A percentile compares a stretch with the other conserved stretches of the same genome.
Evolutionary conservation across 2,797 vertebrate species (phyloP).

Genomic region (Neosalanx taihuensis): DNA sequence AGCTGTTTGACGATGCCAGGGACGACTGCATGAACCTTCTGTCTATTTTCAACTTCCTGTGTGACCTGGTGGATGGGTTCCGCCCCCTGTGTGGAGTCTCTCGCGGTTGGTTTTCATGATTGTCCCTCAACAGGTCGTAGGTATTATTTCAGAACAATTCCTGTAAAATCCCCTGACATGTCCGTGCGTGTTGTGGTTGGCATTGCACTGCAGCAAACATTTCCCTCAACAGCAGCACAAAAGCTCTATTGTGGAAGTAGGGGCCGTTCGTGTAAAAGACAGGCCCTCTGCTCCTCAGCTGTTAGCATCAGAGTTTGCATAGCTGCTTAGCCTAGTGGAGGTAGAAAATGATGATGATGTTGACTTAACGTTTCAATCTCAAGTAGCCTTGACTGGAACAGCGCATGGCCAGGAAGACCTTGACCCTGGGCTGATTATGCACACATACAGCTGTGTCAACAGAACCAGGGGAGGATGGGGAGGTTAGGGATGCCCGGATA

Average conservation of each 20-base stretch:
- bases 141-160: neutral
- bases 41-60: conserved; percentile 71
- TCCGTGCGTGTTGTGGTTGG: too few species aligned
- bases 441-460: neutral
- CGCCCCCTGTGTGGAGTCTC: conserved; percentile 73
- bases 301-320: neutral
- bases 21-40: conserved; percentile 67
- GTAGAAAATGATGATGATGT: neutral
- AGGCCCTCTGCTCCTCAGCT: neutral
- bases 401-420: neutral
- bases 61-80: conserved; percentile 72
- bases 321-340: neutral
- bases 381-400: neutral
- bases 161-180: neutral
- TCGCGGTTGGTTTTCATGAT: conserved; percentile 54
- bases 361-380: neutral
- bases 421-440: neutral
- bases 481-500: neutral
- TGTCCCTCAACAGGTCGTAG: neutral
- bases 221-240: too few species aligned
- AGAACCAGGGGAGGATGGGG: neutral
- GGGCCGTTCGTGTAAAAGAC: too few species aligned
- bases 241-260: too few species aligned
- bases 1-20: conserved; percentile 67
- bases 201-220: too few species aligned